Conservation (phyloP, 1,140 invertebrate species). For the Tetragnatha versicolor region DNA sequence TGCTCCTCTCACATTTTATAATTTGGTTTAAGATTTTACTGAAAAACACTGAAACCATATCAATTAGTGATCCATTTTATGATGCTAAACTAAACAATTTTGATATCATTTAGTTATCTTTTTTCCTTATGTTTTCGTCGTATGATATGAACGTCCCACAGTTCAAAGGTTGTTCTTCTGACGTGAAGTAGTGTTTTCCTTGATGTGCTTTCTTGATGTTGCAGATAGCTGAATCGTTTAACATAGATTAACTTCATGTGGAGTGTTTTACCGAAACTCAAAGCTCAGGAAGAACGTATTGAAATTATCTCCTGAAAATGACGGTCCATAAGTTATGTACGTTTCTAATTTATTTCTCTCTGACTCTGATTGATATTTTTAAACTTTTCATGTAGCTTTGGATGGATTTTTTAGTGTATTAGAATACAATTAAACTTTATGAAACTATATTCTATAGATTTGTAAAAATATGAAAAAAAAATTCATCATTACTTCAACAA, state of each 20-base stretch:
- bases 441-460: too few relatives aligned
- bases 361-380: too few relatives aligned
- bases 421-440: too few relatives aligned
- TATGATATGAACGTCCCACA: constrained; percentile 19
- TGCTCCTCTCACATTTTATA: neutral
- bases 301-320: neutral
- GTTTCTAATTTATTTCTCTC: neutral
- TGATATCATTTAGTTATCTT: constrained; percentile 1
- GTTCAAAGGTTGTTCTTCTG: constrained; percentile 35
- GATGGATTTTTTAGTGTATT: too few relatives aligned
- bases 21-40: neutral
- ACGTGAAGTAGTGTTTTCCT: constrained; percentile 14
- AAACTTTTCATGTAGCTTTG: too few relatives aligned
- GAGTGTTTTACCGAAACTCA: neutral
- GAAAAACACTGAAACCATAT: neutral
- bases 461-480: too few relatives aligned
- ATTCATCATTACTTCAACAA: too few relatives aligned
- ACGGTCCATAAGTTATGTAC: neutral
- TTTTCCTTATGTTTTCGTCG: neutral
- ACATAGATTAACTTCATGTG: neutral
- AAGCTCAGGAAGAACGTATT: neutral
- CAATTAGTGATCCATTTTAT: neutral
- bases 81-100: neutral
- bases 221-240: neutral
- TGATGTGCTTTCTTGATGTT: constrained; percentile 10